phyloP scores from a whole-genome alignment of 2,888 invertebrate species.

The Polydrusus pterygomalis region DNA sequence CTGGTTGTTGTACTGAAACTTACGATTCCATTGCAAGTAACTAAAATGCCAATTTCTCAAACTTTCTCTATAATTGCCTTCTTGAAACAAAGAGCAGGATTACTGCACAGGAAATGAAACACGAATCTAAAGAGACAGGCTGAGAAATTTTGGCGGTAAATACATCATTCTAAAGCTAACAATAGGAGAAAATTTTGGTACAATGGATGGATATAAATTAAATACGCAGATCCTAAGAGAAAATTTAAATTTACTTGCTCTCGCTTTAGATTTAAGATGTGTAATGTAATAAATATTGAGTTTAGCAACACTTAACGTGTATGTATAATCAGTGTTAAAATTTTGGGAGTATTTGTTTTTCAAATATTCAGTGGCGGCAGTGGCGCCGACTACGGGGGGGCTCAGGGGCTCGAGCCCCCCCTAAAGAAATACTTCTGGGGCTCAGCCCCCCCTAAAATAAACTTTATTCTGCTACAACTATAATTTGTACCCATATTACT shows the following conservation, averaged over 20 bases:
- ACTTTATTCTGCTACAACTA: too few species aligned
- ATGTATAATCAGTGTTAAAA: too few species aligned
- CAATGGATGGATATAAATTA: constrained; percentile 5
- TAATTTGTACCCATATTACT: too few species aligned
- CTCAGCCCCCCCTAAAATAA: too few species aligned
- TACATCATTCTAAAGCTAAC: constrained; percentile 4
- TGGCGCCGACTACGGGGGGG: too few species aligned
- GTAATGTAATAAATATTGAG: background rate
- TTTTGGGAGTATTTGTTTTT: too few species aligned
- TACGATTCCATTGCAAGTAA: background rate
- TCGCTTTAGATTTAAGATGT: too few species aligned
- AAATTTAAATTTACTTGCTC: background rate
- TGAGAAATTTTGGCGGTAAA: constrained; percentile 13
- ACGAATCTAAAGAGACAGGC: constrained; percentile 10
- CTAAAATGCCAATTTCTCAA: constrained; percentile 10
- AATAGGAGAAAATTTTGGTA: background rate
- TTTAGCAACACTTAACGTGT: background rate
- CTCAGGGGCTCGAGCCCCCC: too few species aligned
- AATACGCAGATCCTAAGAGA: background rate
- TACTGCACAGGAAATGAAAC: constrained; percentile 8
- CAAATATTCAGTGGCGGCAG: too few species aligned
- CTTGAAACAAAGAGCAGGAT: background rate
- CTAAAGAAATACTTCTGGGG: too few species aligned
- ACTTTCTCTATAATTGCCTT: constrained; percentile 5
- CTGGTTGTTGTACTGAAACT: background rate